A percentile compares a stretch with the other conserved stretches of the same genome.
Evolutionary conservation across 2,888 invertebrate species (phyloP).

Genomic region (Ennomos quercinarius): DNA sequence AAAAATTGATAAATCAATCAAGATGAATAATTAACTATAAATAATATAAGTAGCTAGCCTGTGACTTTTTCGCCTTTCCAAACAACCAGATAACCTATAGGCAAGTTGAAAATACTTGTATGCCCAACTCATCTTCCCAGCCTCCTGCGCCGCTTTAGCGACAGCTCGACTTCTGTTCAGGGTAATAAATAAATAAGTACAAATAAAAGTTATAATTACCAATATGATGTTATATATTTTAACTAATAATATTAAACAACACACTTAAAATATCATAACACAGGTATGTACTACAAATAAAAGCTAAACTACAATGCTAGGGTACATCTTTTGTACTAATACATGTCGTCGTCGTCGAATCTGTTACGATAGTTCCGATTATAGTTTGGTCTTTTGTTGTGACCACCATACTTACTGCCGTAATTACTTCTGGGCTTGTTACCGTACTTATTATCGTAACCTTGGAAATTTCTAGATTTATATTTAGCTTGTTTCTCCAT

Average conservation of each 20-base stretch:
- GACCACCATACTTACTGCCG: slow-evolving; percentile 15
- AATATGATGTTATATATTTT: too few species aligned
- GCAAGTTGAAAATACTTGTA: too few species aligned
- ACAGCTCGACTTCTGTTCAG: too few species aligned
- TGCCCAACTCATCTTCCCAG: too few species aligned
- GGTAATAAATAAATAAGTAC: too few species aligned
- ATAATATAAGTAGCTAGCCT: too few species aligned
- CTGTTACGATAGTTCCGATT: slow-evolving; percentile 19
- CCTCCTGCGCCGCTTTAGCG: too few species aligned
- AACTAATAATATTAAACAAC: slow-evolving; percentile 2
- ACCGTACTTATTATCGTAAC: slow-evolving; percentile 23
- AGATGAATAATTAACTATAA: too few species aligned
- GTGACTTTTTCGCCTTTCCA: too few species aligned
- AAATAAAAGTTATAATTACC: too few species aligned
- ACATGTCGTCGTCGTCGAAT: slow-evolving; percentile 21
- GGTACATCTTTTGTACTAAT: slow-evolving; percentile 6
- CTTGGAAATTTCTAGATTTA: slow-evolving; percentile 40
- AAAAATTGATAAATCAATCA: too few species aligned
- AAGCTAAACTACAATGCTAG: neutral
- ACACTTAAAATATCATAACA: neutral
- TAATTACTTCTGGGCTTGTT: slow-evolving; percentile 7
- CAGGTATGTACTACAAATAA: slow-evolving; percentile 3
- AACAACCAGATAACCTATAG: too few species aligned
- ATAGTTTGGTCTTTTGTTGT: slow-evolving; percentile 25
- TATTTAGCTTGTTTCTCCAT: slow-evolving; percentile 52